Evolutionary conservation across 2,113 vertebrate genomes (phyloP), one percentile per base, ranked within the genome.

Genomic region (Heterotilapia buettikoferi): DNA sequence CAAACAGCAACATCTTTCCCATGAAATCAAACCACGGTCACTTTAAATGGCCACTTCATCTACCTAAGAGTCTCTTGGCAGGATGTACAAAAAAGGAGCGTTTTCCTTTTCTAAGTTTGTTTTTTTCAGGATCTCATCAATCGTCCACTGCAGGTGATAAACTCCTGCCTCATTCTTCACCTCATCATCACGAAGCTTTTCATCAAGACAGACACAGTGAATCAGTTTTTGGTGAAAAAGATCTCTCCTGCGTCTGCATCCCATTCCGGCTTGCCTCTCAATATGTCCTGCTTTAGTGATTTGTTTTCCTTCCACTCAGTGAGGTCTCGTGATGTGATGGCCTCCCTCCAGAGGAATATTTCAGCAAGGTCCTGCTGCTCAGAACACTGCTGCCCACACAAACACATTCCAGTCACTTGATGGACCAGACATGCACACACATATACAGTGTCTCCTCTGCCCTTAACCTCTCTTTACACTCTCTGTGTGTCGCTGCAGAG

Each of bases 381-480:
- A 43, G 85, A 88, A 78, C 89, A 79, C 71, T 81, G 88, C 90
- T 90, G 89, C 90, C 88, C 93, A 88, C 88, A 83, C 76, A 91
- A 90, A 94, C 91, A 94, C 94, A 95, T 95, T 95, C 94, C 93
- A 91, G 54, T 91, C 90, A 91, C 84, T 89, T 93, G 92, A 93
- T 93, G 91, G 89, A 93, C 68, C 73, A 90, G 57, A 81, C 71
- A 86, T 36, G 19, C 38, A 81, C 82, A 84, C 61, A 59, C 21
- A 86, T n/a, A 71, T 80, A 38, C 24, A 85, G 11, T 3, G 40
- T 86, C 68, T 90, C 61, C 38, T 78, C 71, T 93, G 82, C 89
- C 88, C 90, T 89, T 36, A 61, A 82, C 80, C 83, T 87, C 80
- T 80, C 66, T 90, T 86, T 84, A 84, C 84, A 83, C 87, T 59